Evolutionary conservation across 2,888 invertebrate species (phyloP).

Genomic region (Caenorhabditis becei): DNA sequence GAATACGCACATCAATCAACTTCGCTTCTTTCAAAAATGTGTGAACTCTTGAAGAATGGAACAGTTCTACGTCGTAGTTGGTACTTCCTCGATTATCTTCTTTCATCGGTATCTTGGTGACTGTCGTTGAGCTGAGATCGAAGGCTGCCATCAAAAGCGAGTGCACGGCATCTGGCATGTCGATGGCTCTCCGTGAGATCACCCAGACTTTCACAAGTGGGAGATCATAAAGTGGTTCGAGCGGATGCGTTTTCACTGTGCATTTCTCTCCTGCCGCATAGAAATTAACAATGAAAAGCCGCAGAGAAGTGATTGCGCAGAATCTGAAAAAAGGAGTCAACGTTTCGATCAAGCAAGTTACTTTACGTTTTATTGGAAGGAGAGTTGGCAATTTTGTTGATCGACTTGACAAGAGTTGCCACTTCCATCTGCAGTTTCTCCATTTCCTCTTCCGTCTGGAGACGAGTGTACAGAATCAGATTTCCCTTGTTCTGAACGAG

Average conservation of each 20-base stretch:
- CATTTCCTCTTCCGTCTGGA: conserved; percentile 49
- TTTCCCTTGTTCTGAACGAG: conserved; percentile 36
- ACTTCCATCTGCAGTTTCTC: conserved; percentile 33
- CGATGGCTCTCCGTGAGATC: conserved; percentile 42
- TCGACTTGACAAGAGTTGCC: conserved; percentile 2
- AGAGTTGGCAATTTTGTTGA: conserved; percentile 36
- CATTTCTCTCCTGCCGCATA: conserved; percentile 36
- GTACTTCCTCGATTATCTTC: conserved; percentile 88
- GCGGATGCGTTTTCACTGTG: conserved; percentile 38
- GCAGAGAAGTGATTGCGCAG: conserved; percentile 42
- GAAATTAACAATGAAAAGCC: conserved; percentile 54
- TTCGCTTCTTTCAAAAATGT: background rate
- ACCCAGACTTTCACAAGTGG: conserved; percentile 49
- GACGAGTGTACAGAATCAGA: conserved; percentile 40
- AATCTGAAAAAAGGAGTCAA: conserved; percentile 27
- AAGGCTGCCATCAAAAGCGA: conserved; percentile 53
- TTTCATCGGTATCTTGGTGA: conserved; percentile 99
- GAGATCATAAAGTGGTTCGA: conserved; percentile 16
- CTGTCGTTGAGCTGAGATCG: conserved; percentile 94
- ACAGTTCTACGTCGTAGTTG: conserved; percentile 98
- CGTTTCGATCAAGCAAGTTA: background rate
- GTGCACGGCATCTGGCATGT: conserved; percentile 46
- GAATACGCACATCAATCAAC: conserved; percentile 1
- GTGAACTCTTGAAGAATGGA: conserved; percentile 85
- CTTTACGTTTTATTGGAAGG: conserved; percentile 36